phyloP scores from a whole-genome alignment of 2,888 invertebrate species.

The Choreutis nemorana region DNA sequence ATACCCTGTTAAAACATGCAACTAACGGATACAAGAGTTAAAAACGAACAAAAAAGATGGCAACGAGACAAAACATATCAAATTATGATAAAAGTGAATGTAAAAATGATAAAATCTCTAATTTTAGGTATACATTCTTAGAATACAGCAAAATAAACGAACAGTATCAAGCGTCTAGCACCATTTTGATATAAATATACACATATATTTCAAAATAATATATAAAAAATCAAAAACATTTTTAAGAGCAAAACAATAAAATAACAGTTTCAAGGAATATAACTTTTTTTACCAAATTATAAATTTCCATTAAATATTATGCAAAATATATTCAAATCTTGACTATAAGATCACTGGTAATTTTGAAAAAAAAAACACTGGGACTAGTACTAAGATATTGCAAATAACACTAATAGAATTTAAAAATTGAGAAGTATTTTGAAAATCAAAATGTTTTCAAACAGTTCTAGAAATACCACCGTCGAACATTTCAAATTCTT shows the following conservation, averaged over 20 bases:
- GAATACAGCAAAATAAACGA: conserved; percentile 44
- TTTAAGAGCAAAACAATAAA: conserved; percentile 34
- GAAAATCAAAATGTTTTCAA: no score
- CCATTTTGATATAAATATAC: conserved; percentile 60
- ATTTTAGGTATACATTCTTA: conserved; percentile 15
- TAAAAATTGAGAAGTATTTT: no score
- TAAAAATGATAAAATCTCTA: conserved; percentile 4
- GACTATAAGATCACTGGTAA: conserved; percentile 33
- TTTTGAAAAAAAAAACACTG: no score
- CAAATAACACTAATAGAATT: no score
- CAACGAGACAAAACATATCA: conserved; percentile 38
- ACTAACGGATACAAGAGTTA: conserved; percentile 17
- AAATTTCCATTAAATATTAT: conserved; percentile 19
- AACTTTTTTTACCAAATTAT: conserved; percentile 14
- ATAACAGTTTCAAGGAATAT: conserved; percentile 23
- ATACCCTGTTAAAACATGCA: conserved; percentile 45
- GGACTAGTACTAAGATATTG: no score
- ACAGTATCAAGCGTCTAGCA: conserved; percentile 57
- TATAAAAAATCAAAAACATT: conserved; percentile 26
- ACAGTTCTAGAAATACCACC: no score
- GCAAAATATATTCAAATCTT: no score
- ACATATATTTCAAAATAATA: conserved; percentile 57
- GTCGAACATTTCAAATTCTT: no score
- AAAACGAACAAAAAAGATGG: conserved; percentile 27
- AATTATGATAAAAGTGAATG: conserved; percentile 16